phyloP scores from a whole-genome alignment of 2,888 invertebrate species.

The Ypsolopha scabrella region DNA sequence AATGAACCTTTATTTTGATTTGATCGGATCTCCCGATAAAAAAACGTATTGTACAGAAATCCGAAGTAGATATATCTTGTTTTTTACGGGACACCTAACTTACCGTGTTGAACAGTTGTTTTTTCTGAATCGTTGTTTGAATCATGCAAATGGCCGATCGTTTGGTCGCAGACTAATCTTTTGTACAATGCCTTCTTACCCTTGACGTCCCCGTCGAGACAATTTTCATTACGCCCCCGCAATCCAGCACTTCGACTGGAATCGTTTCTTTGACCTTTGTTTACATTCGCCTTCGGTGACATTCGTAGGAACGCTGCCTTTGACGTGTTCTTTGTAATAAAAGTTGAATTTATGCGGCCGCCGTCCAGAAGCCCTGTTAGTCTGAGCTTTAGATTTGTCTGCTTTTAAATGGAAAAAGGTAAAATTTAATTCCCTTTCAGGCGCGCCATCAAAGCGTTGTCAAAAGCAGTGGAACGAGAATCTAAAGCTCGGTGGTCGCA shows the following conservation, averaged over 20 bases:
- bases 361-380: constrained; percentile 21
- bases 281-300: constrained; percentile 37
- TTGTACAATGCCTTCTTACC: constrained; percentile 44
- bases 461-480: constrained; percentile 58
- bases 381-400: constrained; percentile 16
- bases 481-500: constrained; percentile 35
- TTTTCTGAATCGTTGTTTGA: not conserved
- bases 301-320: constrained; percentile 36
- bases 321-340: constrained; percentile 18
- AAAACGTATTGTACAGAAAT: not conserved
- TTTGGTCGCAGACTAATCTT: constrained; percentile 24
- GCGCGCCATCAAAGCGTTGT: constrained; percentile 58
- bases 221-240: constrained; percentile 31
- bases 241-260: constrained; percentile 20
- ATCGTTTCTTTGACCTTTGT: constrained; percentile 55
- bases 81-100: not conserved
- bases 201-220: constrained; percentile 41
- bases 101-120: not conserved
- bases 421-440: constrained; percentile 53
- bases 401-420: constrained; percentile 46
- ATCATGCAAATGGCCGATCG: constrained; percentile 14
- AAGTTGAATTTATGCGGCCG: constrained; percentile 12
- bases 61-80: not conserved
- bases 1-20: constrained; percentile 27
- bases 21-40: constrained; percentile 18